Evolutionary conservation across 2,797 vertebrate species (phyloP), one percentile per base, ranked within the genome.

Genomic region (Chaetodon trifasciatus): DNA sequence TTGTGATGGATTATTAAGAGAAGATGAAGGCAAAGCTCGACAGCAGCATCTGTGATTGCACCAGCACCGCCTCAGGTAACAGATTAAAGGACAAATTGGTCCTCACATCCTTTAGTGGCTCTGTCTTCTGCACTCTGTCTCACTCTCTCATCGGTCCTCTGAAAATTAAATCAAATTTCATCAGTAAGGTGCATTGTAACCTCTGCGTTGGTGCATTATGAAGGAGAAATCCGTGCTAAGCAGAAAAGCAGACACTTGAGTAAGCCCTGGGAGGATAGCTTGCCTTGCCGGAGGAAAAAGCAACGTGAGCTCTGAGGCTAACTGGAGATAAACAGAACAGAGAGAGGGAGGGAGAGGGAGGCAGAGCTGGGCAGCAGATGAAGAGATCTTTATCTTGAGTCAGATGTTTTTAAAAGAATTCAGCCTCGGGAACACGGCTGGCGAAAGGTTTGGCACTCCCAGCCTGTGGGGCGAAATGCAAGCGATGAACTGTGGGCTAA

Each of bases 31-130:
- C 24, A 66, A 76, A 83, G 42, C 35, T 69, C 37, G 8, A 46
- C 53, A 75, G 67, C n/a, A 66, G 65, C 56, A 44, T 86, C 52
- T 69, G 44, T 55, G 70, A 71, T 85, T 79, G 55, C 63, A 73
- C 56, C 42, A 64, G 44, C 60, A 75, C 50, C 44, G 81, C 82
- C 79, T 88, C 78, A 76, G 78, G 82, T 78, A 79, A 74, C 40
- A 70, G 57, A 75, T 81, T 81, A 61, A 69, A 84, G 74, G 72
- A 86, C 76, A 82, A 84, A 91, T 77, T 83, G 81, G 62, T 65
- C 67, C 69, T 50, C 37, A 57, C 75, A 79, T 81, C 58, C 23
- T 72, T 74, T 21, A 46, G 37, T 53, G 46, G 67, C 50, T 76
- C 53, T 78, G 8, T 19, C 42, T 39, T 35, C 58, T 32, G 40